Conservation (phyloP, 2,113 vertebrate genomes). For the Neodontobutis hainanensis region DNA sequence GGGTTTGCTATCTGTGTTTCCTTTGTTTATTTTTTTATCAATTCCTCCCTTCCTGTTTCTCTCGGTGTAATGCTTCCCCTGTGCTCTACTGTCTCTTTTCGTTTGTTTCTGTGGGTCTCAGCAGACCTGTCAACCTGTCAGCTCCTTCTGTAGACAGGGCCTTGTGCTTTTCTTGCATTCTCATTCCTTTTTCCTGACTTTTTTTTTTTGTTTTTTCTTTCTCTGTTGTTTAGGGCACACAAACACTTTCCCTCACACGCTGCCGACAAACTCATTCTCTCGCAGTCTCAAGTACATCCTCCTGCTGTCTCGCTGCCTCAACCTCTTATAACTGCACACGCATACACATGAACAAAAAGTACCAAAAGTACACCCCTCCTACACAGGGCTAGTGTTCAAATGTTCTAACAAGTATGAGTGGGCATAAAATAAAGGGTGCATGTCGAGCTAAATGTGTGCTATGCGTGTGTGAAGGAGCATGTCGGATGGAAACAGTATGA, state of each 20-base stretch:
- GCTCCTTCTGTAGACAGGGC: constrained; percentile 48
- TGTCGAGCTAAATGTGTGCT: constrained; percentile 17
- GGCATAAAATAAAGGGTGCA: constrained; percentile 49
- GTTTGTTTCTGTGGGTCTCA: constrained; percentile 65
- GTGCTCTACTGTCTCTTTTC: constrained; percentile 27
- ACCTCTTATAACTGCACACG: constrained; percentile 34
- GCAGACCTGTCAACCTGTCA: constrained; percentile 75
- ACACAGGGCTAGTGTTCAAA: constrained; percentile 58
- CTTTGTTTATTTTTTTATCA: neutral
- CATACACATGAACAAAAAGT: constrained; percentile 19
- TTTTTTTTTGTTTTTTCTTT: constrained; percentile 20
- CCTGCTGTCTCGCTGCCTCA: constrained; percentile 51
- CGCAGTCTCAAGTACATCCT: constrained; percentile 66
- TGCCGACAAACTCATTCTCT: constrained; percentile 41
- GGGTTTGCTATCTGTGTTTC: neutral
- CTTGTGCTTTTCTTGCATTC: constrained; percentile 53
- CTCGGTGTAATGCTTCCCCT: constrained; percentile 1
- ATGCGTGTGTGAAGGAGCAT: neutral
- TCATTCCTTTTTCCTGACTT: constrained; percentile 56
- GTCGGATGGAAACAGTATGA: neutral
- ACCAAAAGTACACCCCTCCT: constrained; percentile 54
- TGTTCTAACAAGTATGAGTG: constrained; percentile 55
- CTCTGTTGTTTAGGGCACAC: constrained; percentile 15
- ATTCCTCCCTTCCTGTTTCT: constrained; percentile 4
- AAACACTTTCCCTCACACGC: constrained; percentile 11